Evolutionary conservation across 1,140 invertebrate genomes (phyloP), one percentile per base, ranked within the genome.

Genomic region (Cherax quadricarinatus): DNA sequence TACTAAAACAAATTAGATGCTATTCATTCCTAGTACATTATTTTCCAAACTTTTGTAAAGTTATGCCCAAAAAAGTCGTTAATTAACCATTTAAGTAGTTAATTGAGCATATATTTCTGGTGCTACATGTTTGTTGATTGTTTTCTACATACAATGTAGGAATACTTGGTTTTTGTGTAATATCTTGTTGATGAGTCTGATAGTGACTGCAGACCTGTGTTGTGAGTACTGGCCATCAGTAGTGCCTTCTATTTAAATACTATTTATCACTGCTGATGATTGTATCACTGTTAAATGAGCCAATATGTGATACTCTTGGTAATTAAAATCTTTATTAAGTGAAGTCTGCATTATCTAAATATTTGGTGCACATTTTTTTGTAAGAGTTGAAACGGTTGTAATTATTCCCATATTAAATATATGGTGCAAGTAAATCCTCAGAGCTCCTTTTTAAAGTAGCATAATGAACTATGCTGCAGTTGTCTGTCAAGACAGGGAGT

Each of bases 111-210:
- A 89, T 81, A 70, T 70, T 89, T 82, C 88, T 89, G 88, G 88
- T 89, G 88, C 88, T 89, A 89, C 48, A 60, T 81, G 70, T 88
- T 66, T 81, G 75, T 89, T 89, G 88, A 89, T 41, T 81, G 70
- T 57, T 78, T 51, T 87, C 57, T 82, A 30, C 62, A 66, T 89
- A 48, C 83, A 53, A 70, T 82, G 80, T 62, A 89, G 62, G 62
- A 70, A 49, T 30, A 30, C 1, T 21, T 75, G 24, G n/a, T 21
- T 75, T 75, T 75, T 30, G 24, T 75, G 9, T n/a, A 21, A 75
- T 75, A 21, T 30, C 24, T 9, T 21, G 16, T 75, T 30, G 9
- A 7, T 21, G n/a, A 30, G 6, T 7, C 70, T 10, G 7, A 75
- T 9, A 24, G 12, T 75, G 7, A 30, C 21, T 30, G 70, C 24